phyloP scores from a whole-genome alignment of 2,888 invertebrate genomes.

The Morpho helenor region DNA sequence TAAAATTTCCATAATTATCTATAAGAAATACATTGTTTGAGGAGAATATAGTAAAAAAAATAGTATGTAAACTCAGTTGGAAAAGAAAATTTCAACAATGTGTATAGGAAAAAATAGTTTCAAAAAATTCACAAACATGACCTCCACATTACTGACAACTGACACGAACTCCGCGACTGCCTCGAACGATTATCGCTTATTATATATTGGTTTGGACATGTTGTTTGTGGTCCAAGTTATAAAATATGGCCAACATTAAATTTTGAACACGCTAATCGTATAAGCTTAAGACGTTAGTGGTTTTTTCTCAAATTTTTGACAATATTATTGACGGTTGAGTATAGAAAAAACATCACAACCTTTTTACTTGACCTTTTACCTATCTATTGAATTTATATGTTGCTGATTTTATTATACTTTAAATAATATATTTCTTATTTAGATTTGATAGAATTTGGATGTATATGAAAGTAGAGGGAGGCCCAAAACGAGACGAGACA shows the following conservation, averaged over 20 bases:
- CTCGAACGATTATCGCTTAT: conserved; percentile 41
- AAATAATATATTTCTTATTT: too few species aligned
- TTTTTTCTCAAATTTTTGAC: not conserved
- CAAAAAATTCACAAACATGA: conserved; percentile 22
- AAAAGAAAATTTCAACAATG: not conserved
- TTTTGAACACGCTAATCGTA: not conserved
- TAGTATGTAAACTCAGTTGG: not conserved
- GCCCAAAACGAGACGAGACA: too few species aligned
- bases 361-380: too few species aligned
- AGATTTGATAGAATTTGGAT: too few species aligned
- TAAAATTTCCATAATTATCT: too few species aligned
- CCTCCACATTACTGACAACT: conserved; percentile 24
- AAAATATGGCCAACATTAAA: conserved; percentile 18
- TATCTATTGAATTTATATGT: too few species aligned
- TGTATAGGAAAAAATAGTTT: not conserved
- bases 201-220: conserved; percentile 53
- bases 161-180: conserved; percentile 58
- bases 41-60: not conserved
- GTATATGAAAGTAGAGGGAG: too few species aligned
- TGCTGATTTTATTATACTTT: too few species aligned
- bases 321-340: too few species aligned
- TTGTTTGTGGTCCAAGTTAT: conserved; percentile 33
- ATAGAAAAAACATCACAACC: too few species aligned
- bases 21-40: too few species aligned
- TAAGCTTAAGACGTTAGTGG: not conserved